Conservation (phyloP, 2,888 invertebrate genomes). For the Platynereis dumerilii region DNA sequence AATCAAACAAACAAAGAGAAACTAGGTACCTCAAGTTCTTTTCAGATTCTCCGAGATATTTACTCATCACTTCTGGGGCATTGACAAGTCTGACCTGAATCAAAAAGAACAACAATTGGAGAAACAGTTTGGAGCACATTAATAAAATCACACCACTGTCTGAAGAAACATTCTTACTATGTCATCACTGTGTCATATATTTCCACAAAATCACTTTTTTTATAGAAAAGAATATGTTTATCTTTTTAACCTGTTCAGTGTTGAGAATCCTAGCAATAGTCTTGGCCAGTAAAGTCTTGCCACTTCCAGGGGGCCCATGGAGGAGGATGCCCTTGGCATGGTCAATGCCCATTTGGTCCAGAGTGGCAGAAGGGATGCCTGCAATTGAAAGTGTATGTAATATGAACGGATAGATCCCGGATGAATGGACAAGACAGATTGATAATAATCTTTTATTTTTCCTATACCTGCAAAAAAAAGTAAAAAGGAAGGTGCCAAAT, state of each 20-base stretch:
- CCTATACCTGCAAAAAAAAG: too few species aligned
- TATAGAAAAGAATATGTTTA: not conserved
- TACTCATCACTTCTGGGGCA: conserved; percentile 27
- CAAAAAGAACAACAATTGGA: not conserved
- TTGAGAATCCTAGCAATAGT: conserved; percentile 26
- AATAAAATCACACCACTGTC: too few species aligned
- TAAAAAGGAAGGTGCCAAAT: too few species aligned
- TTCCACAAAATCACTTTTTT: not conserved
- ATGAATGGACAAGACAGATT: too few species aligned
- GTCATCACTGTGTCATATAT: too few species aligned
- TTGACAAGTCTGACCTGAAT: conserved; percentile 24
- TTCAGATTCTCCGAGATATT: conserved; percentile 28
- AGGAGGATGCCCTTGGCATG: conserved; percentile 29
- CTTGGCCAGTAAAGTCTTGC: conserved; percentile 25
- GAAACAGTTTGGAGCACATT: too few species aligned
- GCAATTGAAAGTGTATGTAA: not conserved
- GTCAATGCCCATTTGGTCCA: conserved; percentile 22
- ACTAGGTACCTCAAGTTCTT: conserved; percentile 24
- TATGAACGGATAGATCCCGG: too few species aligned
- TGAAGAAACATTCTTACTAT: too few species aligned
- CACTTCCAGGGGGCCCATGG: conserved; percentile 27
- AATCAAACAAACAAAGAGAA: too few species aligned
- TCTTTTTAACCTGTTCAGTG: conserved; percentile 20
- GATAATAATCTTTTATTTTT: too few species aligned
- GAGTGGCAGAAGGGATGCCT: conserved; percentile 22